Percentiles rank a stretch among this genome's conserved stretches.
Evolutionary conservation across 2,113 vertebrate genomes (phyloP).

Genomic region (Embiotoca jacksoni): DNA sequence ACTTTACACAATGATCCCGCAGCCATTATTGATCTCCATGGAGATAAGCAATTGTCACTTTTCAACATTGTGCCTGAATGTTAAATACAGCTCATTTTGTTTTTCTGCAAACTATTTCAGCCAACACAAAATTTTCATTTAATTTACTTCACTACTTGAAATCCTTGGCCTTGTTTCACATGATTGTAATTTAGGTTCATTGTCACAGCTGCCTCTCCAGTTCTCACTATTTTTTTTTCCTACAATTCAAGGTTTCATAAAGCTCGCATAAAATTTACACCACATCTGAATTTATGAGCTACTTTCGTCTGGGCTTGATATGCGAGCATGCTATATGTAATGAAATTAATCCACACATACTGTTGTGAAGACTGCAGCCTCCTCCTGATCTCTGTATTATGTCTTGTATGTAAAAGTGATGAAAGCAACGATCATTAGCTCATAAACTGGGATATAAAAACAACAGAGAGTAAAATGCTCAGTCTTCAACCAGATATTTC

Average conservation of each 20-base stretch:
- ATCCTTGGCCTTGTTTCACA: constrained; percentile 90
- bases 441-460: constrained; percentile 17
- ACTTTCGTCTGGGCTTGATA: neutral
- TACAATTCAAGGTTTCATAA: constrained; percentile 36
- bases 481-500: constrained; percentile 19
- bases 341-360: constrained; percentile 35
- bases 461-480: neutral
- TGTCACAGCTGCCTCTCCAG: constrained; percentile 61
- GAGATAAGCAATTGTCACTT: constrained; percentile 99
- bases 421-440: constrained; percentile 41
- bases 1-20: constrained; percentile 99
- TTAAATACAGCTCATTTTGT: constrained; percentile 97
- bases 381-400: constrained; percentile 21
- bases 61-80: constrained; percentile 98
- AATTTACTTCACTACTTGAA: constrained; percentile 91
- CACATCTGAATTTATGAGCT: constrained; percentile 41
- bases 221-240: constrained; percentile 21
- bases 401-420: constrained; percentile 38
- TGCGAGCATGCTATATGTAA: constrained; percentile 27
- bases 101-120: constrained; percentile 95
- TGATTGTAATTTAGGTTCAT: constrained; percentile 88
- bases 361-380: neutral
- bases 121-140: constrained; percentile 90
- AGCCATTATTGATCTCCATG: constrained; percentile 99
- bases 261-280: constrained; percentile 47